These are phyloP conservation scores for Luperina testacea DNA, from an alignment of 2,888 invertebrate species.

Conservation along the genomic window DNA sequence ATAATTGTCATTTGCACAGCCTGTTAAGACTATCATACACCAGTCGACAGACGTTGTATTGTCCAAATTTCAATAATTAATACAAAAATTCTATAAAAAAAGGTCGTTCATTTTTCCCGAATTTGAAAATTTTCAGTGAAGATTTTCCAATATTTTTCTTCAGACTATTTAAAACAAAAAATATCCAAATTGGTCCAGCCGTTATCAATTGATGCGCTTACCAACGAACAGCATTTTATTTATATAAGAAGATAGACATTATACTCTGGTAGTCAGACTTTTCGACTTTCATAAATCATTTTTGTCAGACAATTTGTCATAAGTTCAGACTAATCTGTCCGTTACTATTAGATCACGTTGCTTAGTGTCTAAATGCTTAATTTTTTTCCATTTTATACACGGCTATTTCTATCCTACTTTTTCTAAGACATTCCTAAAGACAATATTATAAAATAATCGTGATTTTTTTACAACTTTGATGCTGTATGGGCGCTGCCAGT, in stretches of 20 bases:
- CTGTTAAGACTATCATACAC: neutral
- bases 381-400: conserved; percentile 17
- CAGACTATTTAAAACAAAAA: neutral
- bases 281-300: neutral
- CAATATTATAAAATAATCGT: conserved; percentile 19
- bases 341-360: neutral
- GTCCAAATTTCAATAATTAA: neutral
- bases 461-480: conserved; percentile 26
- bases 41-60: neutral
- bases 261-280: conserved; percentile 5
- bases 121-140: neutral
- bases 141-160: neutral
- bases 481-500: neutral
- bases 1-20: neutral
- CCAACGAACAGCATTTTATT: neutral
- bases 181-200: neutral
- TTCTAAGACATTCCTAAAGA: conserved; percentile 52
- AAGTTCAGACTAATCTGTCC: neutral
- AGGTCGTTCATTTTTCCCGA: neutral
- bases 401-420: conserved; percentile 12
- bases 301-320: neutral
- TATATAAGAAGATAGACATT: neutral
- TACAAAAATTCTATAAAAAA: neutral
- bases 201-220: neutral
- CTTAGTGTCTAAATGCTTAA: conserved; percentile 14